Percentiles rank a stretch among this genome's conserved stretches.
Conservation (phyloP, 2,113 vertebrate genomes). For the Cyanoderma ruficeps region DNA sequence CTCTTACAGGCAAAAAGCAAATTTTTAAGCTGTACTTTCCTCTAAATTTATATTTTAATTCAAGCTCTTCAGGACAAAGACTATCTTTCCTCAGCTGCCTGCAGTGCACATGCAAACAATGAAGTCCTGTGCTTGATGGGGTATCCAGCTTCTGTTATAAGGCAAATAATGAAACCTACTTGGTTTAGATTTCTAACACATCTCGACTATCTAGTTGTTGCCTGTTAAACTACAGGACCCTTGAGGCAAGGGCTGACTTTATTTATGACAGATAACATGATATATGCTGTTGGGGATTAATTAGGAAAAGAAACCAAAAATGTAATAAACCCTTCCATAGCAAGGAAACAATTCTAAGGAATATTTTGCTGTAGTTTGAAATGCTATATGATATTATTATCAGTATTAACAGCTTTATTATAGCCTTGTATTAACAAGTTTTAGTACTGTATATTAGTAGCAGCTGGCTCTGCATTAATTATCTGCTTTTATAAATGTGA, state of each 20-base stretch:
- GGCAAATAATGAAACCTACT: neutral
- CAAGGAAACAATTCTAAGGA: neutral
- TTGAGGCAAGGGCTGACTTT: slow-evolving; percentile 7
- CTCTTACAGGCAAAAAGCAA: neutral
- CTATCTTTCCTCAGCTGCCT: neutral
- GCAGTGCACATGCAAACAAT: neutral
- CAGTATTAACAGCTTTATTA: slow-evolving; percentile 54
- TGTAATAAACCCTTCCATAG: neutral
- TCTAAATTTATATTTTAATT: neutral
- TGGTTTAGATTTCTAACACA: neutral
- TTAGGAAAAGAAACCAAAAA: neutral
- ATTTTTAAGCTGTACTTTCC: neutral
- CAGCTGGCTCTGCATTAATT: slow-evolving; percentile 66
- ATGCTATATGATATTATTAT: neutral
- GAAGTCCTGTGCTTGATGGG: neutral
- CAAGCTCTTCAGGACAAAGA: neutral
- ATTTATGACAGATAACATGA: slow-evolving; percentile 9
- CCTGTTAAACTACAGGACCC: neutral
- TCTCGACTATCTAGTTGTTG: neutral
- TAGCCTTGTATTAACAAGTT: slow-evolving; percentile 52
- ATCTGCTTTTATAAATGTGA: slow-evolving; percentile 47
- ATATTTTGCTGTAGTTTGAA: slow-evolving; percentile 5
- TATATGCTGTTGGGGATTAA: neutral
- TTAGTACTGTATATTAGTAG: slow-evolving; percentile 32
- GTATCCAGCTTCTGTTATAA: neutral